Evolutionary conservation across 1,140 invertebrate genomes (phyloP), one percentile per base, ranked within the genome.

Genomic region (Drosophila sp.): DNA sequence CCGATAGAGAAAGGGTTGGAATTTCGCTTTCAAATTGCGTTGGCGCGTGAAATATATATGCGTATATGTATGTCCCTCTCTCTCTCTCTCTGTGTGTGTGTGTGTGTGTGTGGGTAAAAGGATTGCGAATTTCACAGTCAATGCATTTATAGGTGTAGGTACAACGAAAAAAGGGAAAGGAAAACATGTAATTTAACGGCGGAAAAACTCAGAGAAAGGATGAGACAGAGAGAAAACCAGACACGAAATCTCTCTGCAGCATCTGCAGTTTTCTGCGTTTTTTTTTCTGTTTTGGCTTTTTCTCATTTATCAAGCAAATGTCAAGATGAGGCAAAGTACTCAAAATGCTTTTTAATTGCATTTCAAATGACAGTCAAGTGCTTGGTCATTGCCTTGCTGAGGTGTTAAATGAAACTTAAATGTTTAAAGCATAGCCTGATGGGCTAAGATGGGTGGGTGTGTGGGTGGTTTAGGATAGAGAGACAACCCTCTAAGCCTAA

Each of bases 321-420:
- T 85, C 82, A 86, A 76, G 82, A 85, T 72, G 81, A 62, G 44
- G 60, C 77, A 80, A 79, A 79, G 68, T 72, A 84, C 76, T 86
- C 83, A 83, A 87, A 86, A 87, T 87, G 82, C 69, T 79, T 82
- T 87, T 86, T 86, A 86, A 86, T 86, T 86, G 83, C 83, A 79
- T 86, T 87, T 83, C 72, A 66, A 76, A 66, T 67, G 72, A 67
- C 68, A 66, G 66, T 63, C 60, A 62, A 63, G 62, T 35, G n/a
- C 38, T 58, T 57, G 23, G 35, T 40, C 67, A 61, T 40, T 35
- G 58, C 40, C 47, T 70, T 40, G 17, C 35, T 56, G 72, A 83
- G 80, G 80, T 84, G 80, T 76, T 83, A 79, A 83, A 79, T 76
- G 63, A 66, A 70, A 70, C 55, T 66, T 69, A 58, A 62, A 63